A percentile compares a stretch with the other conserved stretches of the same genome.
These are phyloP conservation scores for Chrysolina haemoptera DNA, from an alignment of 2,888 invertebrate species.

Conservation along the genomic window DNA sequence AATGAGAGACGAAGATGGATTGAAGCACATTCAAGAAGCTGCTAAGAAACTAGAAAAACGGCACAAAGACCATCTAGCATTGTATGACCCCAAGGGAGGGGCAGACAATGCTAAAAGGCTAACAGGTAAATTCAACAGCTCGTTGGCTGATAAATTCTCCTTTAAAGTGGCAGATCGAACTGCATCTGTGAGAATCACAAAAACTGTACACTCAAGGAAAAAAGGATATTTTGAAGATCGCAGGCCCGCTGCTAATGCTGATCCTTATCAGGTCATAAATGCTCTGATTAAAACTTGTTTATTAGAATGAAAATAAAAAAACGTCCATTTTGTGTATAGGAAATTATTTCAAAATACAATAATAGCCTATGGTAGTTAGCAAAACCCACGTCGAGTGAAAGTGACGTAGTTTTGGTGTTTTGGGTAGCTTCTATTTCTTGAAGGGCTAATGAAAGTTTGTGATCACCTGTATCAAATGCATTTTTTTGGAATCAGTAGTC, in stretches of 20 bases:
- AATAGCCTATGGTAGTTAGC: no score
- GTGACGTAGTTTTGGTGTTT: no score
- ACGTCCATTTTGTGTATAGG: no score
- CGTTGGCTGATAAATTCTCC: slow-evolving; percentile 93
- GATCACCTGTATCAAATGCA: no score
- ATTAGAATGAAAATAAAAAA: slow-evolving; percentile 21
- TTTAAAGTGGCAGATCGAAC: slow-evolving; percentile 92
- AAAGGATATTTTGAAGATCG: slow-evolving; percentile 95
- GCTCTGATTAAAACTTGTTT: slow-evolving; percentile 83
- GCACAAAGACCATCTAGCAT: slow-evolving; percentile 92
- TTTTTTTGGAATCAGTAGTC: no score
- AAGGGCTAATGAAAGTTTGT: no score
- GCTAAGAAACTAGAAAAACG: slow-evolving; percentile 92
- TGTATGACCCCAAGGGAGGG: slow-evolving; percentile 95
- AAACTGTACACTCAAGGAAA: slow-evolving; percentile 88
- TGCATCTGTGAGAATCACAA: slow-evolving; percentile 92
- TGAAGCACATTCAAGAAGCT: slow-evolving; percentile 83
- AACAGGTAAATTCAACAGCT: slow-evolving; percentile 95
- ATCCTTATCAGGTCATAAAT: slow-evolving; percentile 88
- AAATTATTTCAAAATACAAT: no score
- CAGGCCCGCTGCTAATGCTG: slow-evolving; percentile 91
- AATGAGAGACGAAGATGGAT: slow-evolving; percentile 83
- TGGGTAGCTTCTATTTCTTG: no score
- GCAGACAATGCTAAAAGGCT: slow-evolving; percentile 94
- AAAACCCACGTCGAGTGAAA: no score